These are phyloP conservation scores for Mandrillus leucophaeus DNA, from an alignment of 2,113 vertebrate genomes.

Conservation along the genomic window DNA sequence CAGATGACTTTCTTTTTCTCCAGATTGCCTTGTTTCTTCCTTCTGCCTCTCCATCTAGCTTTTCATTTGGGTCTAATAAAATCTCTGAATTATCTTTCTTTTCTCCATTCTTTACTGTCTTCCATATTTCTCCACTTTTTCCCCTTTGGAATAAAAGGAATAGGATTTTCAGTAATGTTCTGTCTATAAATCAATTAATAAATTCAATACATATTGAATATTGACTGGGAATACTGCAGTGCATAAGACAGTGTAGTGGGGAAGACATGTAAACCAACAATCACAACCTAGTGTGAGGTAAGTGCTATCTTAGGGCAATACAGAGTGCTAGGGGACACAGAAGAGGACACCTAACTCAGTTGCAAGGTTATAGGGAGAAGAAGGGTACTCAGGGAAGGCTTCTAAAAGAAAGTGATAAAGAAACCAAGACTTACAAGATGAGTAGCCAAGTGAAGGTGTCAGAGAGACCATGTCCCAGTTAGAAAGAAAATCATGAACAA, in stretches of 20 bases:
- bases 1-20: neutral
- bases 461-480: neutral
- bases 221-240: neutral
- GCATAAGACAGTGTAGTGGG: neutral
- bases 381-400: neutral
- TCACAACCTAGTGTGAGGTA: neutral
- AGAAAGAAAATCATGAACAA: neutral
- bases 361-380: neutral
- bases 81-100: neutral
- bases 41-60: neutral
- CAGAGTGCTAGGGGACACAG: neutral
- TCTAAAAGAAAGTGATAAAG: neutral
- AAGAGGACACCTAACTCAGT: neutral
- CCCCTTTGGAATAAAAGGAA: neutral
- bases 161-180: neutral
- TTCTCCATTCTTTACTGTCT: neutral
- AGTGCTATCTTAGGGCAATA: neutral
- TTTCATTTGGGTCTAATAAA: neutral
- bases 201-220: neutral
- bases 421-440: slow-evolving; percentile 1
- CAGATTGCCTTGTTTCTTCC: neutral
- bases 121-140: neutral
- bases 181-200: neutral
- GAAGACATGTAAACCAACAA: neutral
- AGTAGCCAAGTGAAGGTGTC: neutral